These are phyloP conservation scores for Noctua pronuba DNA, from an alignment of 2,888 invertebrate genomes.

Conservation along the genomic window DNA sequence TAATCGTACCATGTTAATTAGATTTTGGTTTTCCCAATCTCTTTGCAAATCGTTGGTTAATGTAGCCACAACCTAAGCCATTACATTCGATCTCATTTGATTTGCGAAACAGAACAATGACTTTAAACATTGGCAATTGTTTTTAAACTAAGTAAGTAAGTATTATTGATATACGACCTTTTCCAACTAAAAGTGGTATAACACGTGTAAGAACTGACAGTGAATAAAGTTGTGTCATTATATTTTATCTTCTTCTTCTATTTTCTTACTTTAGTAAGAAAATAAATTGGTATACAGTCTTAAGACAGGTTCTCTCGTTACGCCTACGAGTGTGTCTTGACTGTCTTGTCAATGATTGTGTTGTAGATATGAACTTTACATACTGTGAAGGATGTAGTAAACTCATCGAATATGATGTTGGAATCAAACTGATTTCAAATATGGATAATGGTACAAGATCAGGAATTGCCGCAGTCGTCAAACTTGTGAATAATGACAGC, in stretches of 20 bases:
- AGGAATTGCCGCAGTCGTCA: neutral
- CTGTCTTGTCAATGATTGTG: constrained; percentile 20
- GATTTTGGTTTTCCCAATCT: neutral
- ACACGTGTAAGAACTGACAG: constrained; percentile 10
- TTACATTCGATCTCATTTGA: constrained; percentile 35
- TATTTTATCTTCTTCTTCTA: constrained; percentile 47
- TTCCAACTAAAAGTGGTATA: neutral
- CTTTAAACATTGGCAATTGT: constrained; percentile 26
- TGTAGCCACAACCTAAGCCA: neutral
- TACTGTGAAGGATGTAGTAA: constrained; percentile 6
- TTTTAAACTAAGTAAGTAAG: constrained; percentile 17
- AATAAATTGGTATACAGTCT: constrained; percentile 21
- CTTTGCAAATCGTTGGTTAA: neutral
- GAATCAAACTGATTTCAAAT: neutral
- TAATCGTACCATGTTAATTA: neutral
- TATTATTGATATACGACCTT: constrained; percentile 16
- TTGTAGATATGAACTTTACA: constrained; percentile 13
- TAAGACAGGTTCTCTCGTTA: constrained; percentile 26
- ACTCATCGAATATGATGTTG: neutral
- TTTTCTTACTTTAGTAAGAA: no score
- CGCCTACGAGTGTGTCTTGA: constrained; percentile 27
- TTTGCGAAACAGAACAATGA: constrained; percentile 23
- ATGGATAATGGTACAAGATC: neutral
- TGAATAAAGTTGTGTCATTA: constrained; percentile 20
- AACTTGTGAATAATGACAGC: neutral